phyloP scores from a whole-genome alignment of 2,113 vertebrate species.

The Corythaeola cristata region DNA sequence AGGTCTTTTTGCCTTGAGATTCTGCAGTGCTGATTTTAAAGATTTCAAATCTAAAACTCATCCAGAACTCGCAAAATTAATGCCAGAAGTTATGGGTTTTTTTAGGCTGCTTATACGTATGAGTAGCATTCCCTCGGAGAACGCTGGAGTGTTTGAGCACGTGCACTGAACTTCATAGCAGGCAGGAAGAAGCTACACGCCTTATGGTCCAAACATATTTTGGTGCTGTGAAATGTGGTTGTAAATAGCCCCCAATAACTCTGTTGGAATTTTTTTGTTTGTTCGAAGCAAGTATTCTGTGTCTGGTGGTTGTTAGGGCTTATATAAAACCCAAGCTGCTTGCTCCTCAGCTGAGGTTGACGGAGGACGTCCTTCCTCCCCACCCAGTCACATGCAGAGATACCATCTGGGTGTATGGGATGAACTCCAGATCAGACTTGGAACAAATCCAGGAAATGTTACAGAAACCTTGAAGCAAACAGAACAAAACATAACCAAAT shows the following conservation, averaged over 20 bases:
- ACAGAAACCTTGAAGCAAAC: not conserved
- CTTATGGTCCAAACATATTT: too few species aligned
- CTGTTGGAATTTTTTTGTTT: not conserved
- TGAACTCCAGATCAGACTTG: not conserved
- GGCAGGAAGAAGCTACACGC: not conserved
- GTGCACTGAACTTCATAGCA: not conserved
- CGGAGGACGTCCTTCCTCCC: not conserved
- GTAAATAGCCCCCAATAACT: not conserved
- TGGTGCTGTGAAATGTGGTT: not conserved
- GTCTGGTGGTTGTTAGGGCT: not conserved
- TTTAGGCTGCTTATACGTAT: not conserved
- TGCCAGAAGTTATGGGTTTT: not conserved
- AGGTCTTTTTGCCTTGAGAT: not conserved
- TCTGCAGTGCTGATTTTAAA: not conserved
- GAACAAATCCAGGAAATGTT: not conserved
- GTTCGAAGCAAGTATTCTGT: not conserved
- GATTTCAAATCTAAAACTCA: not conserved
- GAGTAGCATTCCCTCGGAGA: not conserved
- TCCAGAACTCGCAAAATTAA: not conserved
- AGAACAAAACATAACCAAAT: not conserved
- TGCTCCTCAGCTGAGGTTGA: not conserved
- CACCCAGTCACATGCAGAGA: not conserved
- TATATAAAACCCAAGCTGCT: not conserved
- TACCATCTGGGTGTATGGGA: not conserved
- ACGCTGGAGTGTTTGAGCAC: fast-evolving